Base-by-base conservation (phyloP, 2,888 invertebrate species). In the Metopia argyrocephala region DNA sequence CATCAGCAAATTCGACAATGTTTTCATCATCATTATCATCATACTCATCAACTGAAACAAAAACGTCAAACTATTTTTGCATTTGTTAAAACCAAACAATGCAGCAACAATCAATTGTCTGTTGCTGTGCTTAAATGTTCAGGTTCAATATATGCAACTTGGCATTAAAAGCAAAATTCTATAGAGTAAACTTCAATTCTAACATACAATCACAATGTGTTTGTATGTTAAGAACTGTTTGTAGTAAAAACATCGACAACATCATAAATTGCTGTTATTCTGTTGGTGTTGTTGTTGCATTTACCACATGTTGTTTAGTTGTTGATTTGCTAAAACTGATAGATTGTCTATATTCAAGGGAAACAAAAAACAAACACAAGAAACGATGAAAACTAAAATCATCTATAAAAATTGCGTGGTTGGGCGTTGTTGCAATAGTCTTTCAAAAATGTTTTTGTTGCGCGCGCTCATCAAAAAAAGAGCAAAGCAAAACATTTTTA, bases 241-340 rank as follows among this genome's bases (percentile, higher is more conserved):
- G 38, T 15, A 12, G 54, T 66, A 78, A 59, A 61, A 71, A 78
- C 88, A 87, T 87, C 87, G 86, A 86, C 86, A 88, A 88, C 87
- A 87, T 87, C 87, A 87, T 87, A 87, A 88, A 87, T 87, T 87
- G 88, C 87, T 65, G 38, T 20, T 45, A 9, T 25, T 38, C 52
- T 59, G 46, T 62, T 82, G 70, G 79, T 79, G 65, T 69, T 76
- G 65, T 73, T 74, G 65, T 61, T 69, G 62, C 38, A 38, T 71
- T 82, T 73, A 76, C 78, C 82, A 81, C 82, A 82, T 82, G 83
- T 79, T 81, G 83, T 82, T 82, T 73, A 81, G 78, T 83, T 82
- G 82, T 83, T 82, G 87, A 88, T 87, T 86, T 86, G 84, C 84
- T 85, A 83, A 83, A 83, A 79, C 83, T 84, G 87, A 87, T 87